Percentiles rank a stretch among this genome's conserved stretches.
These are phyloP conservation scores for Cephus spinipes DNA, from an alignment of 2,888 invertebrate genomes.

Conservation along the genomic window DNA sequence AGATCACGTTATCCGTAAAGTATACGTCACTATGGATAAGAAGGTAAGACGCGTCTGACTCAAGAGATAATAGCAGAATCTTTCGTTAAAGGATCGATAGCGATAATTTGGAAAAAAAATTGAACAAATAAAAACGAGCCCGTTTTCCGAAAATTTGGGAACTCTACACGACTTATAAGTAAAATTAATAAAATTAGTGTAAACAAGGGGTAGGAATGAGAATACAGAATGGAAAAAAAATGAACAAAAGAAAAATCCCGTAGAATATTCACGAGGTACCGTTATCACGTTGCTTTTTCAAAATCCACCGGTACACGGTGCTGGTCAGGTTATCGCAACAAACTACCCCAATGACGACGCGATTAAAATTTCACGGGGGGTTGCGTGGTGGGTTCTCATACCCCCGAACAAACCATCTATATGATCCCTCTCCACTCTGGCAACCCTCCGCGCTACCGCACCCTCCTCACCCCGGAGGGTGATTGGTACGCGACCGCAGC, in stretches of 20 bases:
- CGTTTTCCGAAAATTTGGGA: not conserved
- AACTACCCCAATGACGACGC: slow-evolving; percentile 65
- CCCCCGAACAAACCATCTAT: slow-evolving; percentile 33
- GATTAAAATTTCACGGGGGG: slow-evolving; percentile 65
- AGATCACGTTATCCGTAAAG: not conserved
- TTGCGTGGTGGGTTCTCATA: slow-evolving; percentile 38
- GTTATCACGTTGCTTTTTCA: slow-evolving; percentile 12
- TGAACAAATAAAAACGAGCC: not conserved
- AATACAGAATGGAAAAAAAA: not conserved
- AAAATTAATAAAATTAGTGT: not conserved
- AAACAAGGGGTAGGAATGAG: not conserved
- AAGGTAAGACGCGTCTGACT: not conserved
- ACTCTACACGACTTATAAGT: not conserved
- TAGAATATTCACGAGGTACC: not conserved
- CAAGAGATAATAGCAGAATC: not conserved
- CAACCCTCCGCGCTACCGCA: slow-evolving; percentile 25
- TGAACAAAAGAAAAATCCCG: not conserved
- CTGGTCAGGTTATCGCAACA: slow-evolving; percentile 63
- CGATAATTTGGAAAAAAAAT: not conserved
- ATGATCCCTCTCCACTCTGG: slow-evolving; percentile 43
- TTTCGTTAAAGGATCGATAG: not conserved
- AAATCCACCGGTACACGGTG: slow-evolving; percentile 47
- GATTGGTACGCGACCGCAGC: slow-evolving; percentile 64
- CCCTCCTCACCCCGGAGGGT: slow-evolving; percentile 45
- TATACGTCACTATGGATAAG: not conserved